These are phyloP conservation scores for Rhagoletis zephyria DNA, from an alignment of 1,140 invertebrate genomes.

Conservation along the genomic window DNA sequence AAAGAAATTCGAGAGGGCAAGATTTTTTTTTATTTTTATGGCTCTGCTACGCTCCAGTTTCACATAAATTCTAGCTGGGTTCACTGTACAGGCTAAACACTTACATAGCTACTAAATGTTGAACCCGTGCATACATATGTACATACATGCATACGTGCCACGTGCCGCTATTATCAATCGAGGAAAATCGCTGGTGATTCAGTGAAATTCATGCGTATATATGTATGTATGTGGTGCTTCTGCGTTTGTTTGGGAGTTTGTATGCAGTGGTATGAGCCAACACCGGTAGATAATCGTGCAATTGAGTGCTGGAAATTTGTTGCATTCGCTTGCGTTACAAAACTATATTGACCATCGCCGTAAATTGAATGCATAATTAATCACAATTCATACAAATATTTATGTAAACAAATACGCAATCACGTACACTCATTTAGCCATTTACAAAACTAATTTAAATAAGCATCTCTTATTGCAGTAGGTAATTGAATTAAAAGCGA, in stretches of 20 bases:
- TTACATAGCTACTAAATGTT: background rate
- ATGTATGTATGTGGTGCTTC: background rate
- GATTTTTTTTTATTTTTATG: too few species aligned
- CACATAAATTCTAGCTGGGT: too few species aligned
- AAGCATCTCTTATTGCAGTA: conserved; percentile 6
- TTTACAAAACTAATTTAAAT: conserved; percentile 46
- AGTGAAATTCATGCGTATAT: background rate
- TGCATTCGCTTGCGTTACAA: background rate
- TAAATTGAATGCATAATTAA: conserved; percentile 33
- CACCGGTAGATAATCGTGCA: too few species aligned
- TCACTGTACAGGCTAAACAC: background rate
- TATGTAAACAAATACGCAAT: conserved; percentile 5
- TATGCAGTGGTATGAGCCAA: too few species aligned
- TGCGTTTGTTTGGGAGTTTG: too few species aligned
- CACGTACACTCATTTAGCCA: conserved; percentile 30
- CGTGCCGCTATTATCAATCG: background rate
- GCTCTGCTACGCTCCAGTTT: too few species aligned
- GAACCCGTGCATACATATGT: background rate
- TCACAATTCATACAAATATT: background rate
- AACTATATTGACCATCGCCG: conserved; percentile 31
- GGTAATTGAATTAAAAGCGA: conserved; percentile 44
- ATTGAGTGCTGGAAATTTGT: background rate
- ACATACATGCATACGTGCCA: background rate
- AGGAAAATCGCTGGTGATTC: background rate
- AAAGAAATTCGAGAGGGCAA: too few species aligned